Percentiles rank a stretch among this genome's conserved stretches.
These are phyloP conservation scores for Helarctos malayanus DNA, from an alignment of 2,797 vertebrate species.

Conservation along the genomic window DNA sequence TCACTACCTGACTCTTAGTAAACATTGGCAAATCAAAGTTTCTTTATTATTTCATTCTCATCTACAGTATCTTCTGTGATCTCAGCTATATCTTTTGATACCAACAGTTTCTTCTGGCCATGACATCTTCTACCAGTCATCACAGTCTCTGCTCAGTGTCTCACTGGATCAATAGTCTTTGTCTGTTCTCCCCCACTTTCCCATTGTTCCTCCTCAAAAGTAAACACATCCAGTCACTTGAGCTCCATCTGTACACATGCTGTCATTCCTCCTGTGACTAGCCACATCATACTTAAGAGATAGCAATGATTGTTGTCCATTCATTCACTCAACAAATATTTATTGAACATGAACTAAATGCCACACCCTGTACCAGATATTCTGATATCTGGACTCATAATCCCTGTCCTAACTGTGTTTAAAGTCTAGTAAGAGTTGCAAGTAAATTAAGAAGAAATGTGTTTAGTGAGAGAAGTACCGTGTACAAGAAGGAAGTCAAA, in stretches of 20 bases:
- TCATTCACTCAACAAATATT: not conserved
- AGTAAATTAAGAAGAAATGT: slow-evolving; percentile 6
- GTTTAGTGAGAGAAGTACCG: not conserved
- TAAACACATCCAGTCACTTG: not conserved
- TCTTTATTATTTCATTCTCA: not conserved
- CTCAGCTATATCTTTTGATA: not conserved
- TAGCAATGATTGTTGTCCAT: not conserved
- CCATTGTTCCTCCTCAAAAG: not conserved
- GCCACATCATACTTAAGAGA: not conserved
- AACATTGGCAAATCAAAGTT: not conserved
- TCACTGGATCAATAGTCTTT: not conserved
- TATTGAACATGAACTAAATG: not conserved
- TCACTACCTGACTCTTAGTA: no score
- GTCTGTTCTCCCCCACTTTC: not conserved
- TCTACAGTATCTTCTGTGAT: not conserved
- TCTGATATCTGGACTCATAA: not conserved
- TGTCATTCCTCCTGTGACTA: not conserved
- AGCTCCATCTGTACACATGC: not conserved
- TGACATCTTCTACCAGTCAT: not conserved
- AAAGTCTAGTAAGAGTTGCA: not conserved
- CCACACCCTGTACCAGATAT: not conserved
- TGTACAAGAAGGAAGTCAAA: not conserved
- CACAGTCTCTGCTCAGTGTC: not conserved
- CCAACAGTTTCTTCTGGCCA: not conserved
- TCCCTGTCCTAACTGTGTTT: not conserved